Conservation (phyloP, 1,140 invertebrate genomes). For the Pomacea maculata region DNA sequence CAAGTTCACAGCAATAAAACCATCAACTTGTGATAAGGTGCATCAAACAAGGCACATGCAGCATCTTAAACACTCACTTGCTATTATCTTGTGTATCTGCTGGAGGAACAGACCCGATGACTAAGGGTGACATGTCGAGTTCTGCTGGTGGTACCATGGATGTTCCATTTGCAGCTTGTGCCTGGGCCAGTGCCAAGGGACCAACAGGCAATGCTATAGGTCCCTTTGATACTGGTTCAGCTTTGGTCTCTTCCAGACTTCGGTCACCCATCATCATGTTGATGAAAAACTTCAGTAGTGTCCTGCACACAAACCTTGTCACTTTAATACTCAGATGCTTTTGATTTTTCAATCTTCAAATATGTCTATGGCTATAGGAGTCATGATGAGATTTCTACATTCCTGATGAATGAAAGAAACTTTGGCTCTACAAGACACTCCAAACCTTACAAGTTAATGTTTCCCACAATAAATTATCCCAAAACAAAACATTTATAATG, state of each 20-base stretch:
- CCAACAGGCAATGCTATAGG: conserved; percentile 46
- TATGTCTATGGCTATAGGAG: too few relatives aligned
- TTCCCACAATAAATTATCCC: too few relatives aligned
- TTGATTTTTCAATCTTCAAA: too few relatives aligned
- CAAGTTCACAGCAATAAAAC: not conserved
- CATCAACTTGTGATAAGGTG: not conserved
- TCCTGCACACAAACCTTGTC: conserved; percentile 46
- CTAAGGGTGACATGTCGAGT: conserved; percentile 24
- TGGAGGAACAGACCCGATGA: conserved; percentile 19
- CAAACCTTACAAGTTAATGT: too few relatives aligned
- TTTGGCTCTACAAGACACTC: too few relatives aligned
- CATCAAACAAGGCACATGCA: not conserved
- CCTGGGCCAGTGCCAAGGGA: conserved; percentile 27
- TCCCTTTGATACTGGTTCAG: conserved; percentile 18
- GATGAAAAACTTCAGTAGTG: conserved; percentile 59
- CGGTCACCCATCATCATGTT: conserved; percentile 66
- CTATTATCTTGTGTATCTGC: conserved; percentile 17
- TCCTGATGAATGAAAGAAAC: too few relatives aligned
- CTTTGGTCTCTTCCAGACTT: conserved; percentile 30
- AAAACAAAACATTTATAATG: too few relatives aligned
- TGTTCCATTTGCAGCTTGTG: conserved; percentile 52
- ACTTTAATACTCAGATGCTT: too few relatives aligned
- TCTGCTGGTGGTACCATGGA: conserved; percentile 8
- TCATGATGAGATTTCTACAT: too few relatives aligned
- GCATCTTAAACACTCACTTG: conserved; percentile 17